phyloP scores from a whole-genome alignment of 2,113 vertebrate species.

The Scomber japonicus region DNA sequence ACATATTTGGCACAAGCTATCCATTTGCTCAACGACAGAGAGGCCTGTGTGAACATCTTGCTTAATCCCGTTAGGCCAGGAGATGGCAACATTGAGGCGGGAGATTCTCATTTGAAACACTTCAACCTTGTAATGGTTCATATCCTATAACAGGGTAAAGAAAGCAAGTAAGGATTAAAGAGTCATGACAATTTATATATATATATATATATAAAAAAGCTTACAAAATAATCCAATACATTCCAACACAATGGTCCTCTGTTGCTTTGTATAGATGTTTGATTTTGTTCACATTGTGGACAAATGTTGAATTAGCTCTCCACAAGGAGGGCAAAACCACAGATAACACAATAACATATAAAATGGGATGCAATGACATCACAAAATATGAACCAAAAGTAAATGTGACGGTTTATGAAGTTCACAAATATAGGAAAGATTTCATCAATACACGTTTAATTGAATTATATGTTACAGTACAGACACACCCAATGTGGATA shows the following conservation, averaged over 20 bases:
- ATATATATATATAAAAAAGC: slow-evolving; percentile 5
- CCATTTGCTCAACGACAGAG: slow-evolving; percentile 65
- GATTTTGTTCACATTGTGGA: slow-evolving; percentile 2
- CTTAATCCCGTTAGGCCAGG: slow-evolving; percentile 74
- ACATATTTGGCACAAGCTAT: slow-evolving; percentile 79
- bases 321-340: slow-evolving; percentile 1
- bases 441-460: background rate
- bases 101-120: slow-evolving; percentile 43
- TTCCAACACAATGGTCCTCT: slow-evolving; percentile 1
- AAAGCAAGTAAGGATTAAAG: slow-evolving; percentile 33
- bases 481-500: background rate
- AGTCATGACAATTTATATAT: slow-evolving; percentile 18
- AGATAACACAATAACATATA: background rate
- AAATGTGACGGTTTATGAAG: background rate
- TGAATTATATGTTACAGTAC: slow-evolving; percentile 9
- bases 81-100: slow-evolving; percentile 84
- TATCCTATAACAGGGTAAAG: slow-evolving; percentile 19
- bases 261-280: slow-evolving; percentile 1
- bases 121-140: slow-evolving; percentile 38
- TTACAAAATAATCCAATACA: slow-evolving; percentile 22
- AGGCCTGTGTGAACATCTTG: slow-evolving; percentile 48
- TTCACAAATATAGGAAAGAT: background rate
- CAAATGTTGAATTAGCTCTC: background rate
- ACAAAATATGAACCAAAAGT: background rate
- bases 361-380: background rate